phyloP scores from a whole-genome alignment of 2,888 invertebrate genomes.

The Caenorhabditis uteleia region DNA sequence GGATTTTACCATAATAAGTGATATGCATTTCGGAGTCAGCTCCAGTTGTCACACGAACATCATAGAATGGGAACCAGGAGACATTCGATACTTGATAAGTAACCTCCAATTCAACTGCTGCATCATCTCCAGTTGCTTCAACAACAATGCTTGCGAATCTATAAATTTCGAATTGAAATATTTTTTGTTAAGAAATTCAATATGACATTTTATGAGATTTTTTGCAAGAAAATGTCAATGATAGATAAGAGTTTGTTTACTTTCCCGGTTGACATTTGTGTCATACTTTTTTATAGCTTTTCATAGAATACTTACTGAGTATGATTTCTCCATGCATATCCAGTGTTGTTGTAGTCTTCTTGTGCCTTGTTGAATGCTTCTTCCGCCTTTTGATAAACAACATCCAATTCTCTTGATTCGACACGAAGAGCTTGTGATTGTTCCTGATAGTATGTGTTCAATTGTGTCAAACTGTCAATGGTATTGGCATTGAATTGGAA shows the following conservation, averaged over 20 bases:
- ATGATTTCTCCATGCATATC: constrained; percentile 27
- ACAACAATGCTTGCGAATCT: constrained; percentile 25
- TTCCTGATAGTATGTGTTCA: constrained; percentile 24
- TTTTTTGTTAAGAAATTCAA: too few relatives aligned
- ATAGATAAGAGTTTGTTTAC: too few relatives aligned
- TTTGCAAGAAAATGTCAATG: too few relatives aligned
- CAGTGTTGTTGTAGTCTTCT: constrained; percentile 28
- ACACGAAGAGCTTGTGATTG: constrained; percentile 21
- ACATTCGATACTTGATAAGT: constrained; percentile 54
- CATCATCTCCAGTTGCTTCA: constrained; percentile 17
- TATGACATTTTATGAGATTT: too few relatives aligned
- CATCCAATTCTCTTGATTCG: constrained; percentile 9
- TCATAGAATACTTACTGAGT: too few relatives aligned
- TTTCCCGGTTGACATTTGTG: too few relatives aligned
- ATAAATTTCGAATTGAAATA: background rate
- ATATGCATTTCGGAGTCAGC: constrained; percentile 46
- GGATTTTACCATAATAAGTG: constrained; percentile 70
- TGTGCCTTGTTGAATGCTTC: constrained; percentile 21
- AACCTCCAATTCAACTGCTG: constrained; percentile 11
- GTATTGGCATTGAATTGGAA: constrained; percentile 28
- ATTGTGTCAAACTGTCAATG: constrained; percentile 22
- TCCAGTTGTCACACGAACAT: constrained; percentile 48
- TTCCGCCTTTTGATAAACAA: constrained; percentile 15
- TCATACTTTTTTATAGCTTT: too few relatives aligned
- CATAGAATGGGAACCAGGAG: constrained; percentile 55